Evolutionary conservation across 2,113 vertebrate genomes (phyloP).

Genomic region (Pterophyllum scalare): DNA sequence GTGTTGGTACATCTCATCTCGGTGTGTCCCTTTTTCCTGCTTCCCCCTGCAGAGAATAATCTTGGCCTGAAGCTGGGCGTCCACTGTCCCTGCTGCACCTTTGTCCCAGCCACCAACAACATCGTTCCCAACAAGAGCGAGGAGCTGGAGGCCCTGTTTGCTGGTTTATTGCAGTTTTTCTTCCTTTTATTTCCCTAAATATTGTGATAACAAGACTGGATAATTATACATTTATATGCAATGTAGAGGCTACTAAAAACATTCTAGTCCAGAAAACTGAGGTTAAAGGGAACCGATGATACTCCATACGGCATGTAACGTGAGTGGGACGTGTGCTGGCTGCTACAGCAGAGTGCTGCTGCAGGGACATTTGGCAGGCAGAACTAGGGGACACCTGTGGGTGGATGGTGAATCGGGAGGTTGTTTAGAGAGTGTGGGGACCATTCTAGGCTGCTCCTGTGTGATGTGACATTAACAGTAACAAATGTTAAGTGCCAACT

Average conservation of each 20-base stretch:
- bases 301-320: not conserved
- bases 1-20: not conserved
- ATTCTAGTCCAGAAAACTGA: not conserved
- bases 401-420: conserved; percentile 45
- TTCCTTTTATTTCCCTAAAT: too few species aligned
- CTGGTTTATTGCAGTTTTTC: conserved; percentile 82
- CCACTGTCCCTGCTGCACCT: conserved; percentile 98
- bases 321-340: not conserved
- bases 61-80: conserved; percentile 96
- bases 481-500: conserved; percentile 65
- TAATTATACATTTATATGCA: not conserved
- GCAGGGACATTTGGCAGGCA: conserved; percentile 53
- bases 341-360: conserved; percentile 22
- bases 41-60: conserved; percentile 87
- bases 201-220: not conserved
- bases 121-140: conserved; percentile 98
- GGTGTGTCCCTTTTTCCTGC: not conserved
- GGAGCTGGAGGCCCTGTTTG: conserved; percentile 95
- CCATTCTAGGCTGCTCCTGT: conserved; percentile 25
- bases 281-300: not conserved
- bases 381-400: conserved; percentile 40
- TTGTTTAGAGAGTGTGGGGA: conserved; percentile 45
- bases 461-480: conserved; percentile 42
- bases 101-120: conserved; percentile 95
- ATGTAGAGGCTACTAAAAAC: not conserved